Base-by-base conservation (phyloP, 1,140 invertebrate genomes). In the Diorhabda elongata region DNA sequence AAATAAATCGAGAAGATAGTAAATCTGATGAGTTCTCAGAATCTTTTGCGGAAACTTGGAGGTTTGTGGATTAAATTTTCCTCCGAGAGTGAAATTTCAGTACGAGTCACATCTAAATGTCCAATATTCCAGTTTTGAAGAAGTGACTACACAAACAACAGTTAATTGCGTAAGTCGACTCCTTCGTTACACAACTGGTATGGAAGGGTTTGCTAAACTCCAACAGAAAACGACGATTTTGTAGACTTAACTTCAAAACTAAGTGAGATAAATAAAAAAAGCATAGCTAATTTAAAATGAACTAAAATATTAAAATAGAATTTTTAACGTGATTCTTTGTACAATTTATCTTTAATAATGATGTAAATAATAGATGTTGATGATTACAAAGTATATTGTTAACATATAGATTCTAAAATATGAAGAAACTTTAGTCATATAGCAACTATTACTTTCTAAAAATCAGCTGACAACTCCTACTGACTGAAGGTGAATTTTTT, bases 1-100 rank as follows among this genome's bases (percentile, higher is more conserved):
- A 52, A 52, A 52, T 52, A 52, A 52, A 52, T 52, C 47, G n/a
- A 52, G 4, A 6, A 6, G 47, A 52, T 52, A 52, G 47, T 52
- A 52, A 52, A 52, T 52, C 47, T 52, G 47, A 52, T 52, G 47
- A 52, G 47, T 52, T 52, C n/a, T n/a, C 47, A 52, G n/a, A 52
- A 52, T 52, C 47, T 52, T n/a, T n/a, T n/a, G 47, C 47, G 47
- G 47, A 52, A 52, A n/a, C 47, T 52, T 6, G 47, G 26, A 26
- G 26, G 26, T 26, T 26, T 26, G 26, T 26, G 26, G n/a, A 8
- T 52, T 8, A 52, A 52, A 8, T 52, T 52, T 52, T 52, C 47
- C 47, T 52, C n/a, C 6, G 47, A 52, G 47, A 52, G 47, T 52
- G 47, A 52, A 52, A 52, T 52, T 52, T 52, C 47, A 52, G 6